Percentiles rank a stretch among this genome's conserved stretches.
Evolutionary conservation across 1,140 invertebrate genomes (phyloP).

Genomic region (Drosophila ficusphila): DNA sequence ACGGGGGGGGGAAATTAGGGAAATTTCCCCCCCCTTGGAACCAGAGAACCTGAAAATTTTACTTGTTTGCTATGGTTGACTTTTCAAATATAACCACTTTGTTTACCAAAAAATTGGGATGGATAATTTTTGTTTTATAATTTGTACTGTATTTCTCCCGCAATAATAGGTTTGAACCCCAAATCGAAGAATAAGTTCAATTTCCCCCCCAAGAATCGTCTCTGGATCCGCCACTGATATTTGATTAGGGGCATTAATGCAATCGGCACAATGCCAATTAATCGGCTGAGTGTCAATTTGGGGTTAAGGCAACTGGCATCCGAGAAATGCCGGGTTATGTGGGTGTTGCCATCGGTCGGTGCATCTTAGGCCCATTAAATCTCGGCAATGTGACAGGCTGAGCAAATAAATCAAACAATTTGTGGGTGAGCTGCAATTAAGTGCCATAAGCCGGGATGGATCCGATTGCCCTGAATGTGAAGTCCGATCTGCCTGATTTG

Average conservation of each 20-base stretch:
- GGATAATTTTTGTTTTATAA: no score
- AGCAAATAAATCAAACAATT: conserved; percentile 40
- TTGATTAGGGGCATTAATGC: conserved; percentile 65
- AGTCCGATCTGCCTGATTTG: neutral
- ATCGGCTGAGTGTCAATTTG: conserved; percentile 48
- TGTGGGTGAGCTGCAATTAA: conserved; percentile 48
- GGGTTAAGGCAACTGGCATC: conserved; percentile 30
- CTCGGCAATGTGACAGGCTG: conserved; percentile 32
- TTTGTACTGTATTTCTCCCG: no score
- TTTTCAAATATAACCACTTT: no score
- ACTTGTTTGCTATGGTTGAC: no score
- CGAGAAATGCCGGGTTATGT: conserved; percentile 15
- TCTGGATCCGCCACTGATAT: no score
- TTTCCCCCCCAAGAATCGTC: no score
- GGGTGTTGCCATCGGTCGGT: conserved; percentile 9
- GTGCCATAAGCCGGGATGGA: conserved; percentile 3
- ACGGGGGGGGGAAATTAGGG: no score
- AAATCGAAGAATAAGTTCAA: no score
- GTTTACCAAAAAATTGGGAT: no score
- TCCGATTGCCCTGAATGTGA: neutral
- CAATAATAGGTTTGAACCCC: no score
- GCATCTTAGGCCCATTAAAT: conserved; percentile 26
- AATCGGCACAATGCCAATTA: conserved; percentile 74
- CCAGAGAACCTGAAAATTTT: no score
- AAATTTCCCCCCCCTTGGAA: no score